Evolutionary conservation across 2,888 invertebrate genomes (phyloP), one percentile per base, ranked within the genome.

Genomic region (Pharmacophagus antenor): DNA sequence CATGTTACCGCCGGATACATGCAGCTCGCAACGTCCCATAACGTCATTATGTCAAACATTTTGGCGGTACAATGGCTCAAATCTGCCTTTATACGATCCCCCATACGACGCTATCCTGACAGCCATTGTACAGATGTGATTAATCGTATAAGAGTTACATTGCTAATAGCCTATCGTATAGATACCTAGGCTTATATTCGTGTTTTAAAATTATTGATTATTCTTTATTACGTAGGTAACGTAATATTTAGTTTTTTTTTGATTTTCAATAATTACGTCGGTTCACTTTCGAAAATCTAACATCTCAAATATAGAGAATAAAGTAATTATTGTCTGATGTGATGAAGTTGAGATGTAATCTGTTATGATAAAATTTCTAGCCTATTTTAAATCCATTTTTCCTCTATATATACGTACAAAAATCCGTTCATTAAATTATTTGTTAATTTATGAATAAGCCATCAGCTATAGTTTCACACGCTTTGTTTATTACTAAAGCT

Each of bases 121-220:
- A 70, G 75, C 79, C 79, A 87, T 88, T 89, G 88, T 89, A 82
- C 72, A 74, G 82, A 77, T 69, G 82, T 88, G 88, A 88, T 88
- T 88, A 85, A 89, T 88, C 79, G 78, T 73, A 67, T 62, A 73
- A 68, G 64, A 67, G 72, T 70, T 74, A 73, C 78, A 77, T 79
- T 85, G 85, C 83, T 85, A 87, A 86, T 83, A 80, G 76, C 80
- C 73, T 70, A 67, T 70, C 18, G 4, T 42, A 42, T 42, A 42
- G 12, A 31, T 37, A 18, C 18, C 10, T 1, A 10, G 15, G 15
- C 31, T 31, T 31, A 12, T 7, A 2, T 31, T 3, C 1, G 8
- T 25, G 7, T 3, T 25, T 5, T 25, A 7, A 25, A 25, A 5
- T 5, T 25, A 5, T 7, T 7, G 23, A 7, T 5, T 3, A 7